These are phyloP conservation scores for Porites divaricata DNA, from an alignment of 92 coral and sea anemone species.

Conservation along the genomic window DNA sequence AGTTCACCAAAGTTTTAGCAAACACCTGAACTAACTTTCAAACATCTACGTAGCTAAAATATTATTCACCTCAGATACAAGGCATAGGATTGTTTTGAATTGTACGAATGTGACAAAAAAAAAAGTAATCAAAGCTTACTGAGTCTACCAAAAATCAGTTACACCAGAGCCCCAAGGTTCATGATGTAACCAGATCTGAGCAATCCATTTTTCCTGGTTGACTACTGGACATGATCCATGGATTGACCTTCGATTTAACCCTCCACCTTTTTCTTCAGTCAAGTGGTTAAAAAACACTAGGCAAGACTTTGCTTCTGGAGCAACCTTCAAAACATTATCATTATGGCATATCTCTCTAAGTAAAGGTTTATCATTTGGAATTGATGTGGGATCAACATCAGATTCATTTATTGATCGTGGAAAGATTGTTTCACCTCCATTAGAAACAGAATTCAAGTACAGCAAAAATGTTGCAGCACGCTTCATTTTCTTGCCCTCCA, in stretches of 20 bases:
- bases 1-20: no score
- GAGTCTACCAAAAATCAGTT: constrained; percentile 49
- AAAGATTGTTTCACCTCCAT: constrained; percentile 81
- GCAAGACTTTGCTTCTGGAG: constrained; percentile 58
- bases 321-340: constrained; percentile 45
- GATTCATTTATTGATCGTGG: constrained; percentile 65
- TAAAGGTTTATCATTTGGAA: constrained; percentile 45
- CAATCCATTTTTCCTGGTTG: constrained; percentile 73
- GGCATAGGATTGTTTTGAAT: no score
- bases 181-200: constrained; percentile 78
- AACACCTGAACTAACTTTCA: no score
- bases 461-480: constrained; percentile 70
- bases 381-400: background rate
- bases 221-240: constrained; percentile 81
- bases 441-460: constrained; percentile 66
- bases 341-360: constrained; percentile 55
- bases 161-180: constrained; percentile 59
- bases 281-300: constrained; percentile 66
- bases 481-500: constrained; percentile 61
- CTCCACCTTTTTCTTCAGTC: constrained; percentile 36
- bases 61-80: no score
- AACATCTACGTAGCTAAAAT: no score
- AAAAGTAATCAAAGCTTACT: no score
- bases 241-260: constrained; percentile 58
- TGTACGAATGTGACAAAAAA: no score